Evolutionary conservation across 2,888 invertebrate genomes (phyloP).

Genomic region (Pecten maximus): DNA sequence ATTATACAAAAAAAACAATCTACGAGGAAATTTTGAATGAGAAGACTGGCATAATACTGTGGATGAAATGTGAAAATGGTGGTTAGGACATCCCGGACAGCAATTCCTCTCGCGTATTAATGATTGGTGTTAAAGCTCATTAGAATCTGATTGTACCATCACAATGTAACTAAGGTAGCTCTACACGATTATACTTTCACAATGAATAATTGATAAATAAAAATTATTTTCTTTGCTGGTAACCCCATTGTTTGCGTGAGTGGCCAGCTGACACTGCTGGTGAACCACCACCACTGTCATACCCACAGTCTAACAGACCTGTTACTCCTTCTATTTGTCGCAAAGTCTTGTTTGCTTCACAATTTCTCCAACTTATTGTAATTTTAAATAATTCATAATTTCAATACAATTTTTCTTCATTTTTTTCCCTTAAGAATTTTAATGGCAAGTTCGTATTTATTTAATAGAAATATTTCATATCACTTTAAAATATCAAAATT

Average conservation of each 20-base stretch:
- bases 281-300: neutral
- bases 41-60: neutral
- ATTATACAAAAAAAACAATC: slow-evolving; percentile 5
- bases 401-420: neutral
- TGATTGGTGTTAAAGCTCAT: neutral
- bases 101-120: neutral
- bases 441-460: neutral
- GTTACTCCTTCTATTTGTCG: neutral
- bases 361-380: neutral
- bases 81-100: neutral
- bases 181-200: neutral
- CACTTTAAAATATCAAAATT: neutral
- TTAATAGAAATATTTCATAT: neutral
- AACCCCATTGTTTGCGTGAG: neutral
- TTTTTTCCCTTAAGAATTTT: neutral
- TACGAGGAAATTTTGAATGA: neutral
- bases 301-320: neutral
- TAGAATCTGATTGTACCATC: neutral
- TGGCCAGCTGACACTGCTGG: neutral
- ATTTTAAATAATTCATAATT: neutral
- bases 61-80: neutral
- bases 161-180: neutral
- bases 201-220: neutral
- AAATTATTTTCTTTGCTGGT: neutral
- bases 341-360: neutral